These are phyloP conservation scores for Hephaestus fuliginosus DNA, from an alignment of 2,797 vertebrate species.

Conservation along the genomic window DNA sequence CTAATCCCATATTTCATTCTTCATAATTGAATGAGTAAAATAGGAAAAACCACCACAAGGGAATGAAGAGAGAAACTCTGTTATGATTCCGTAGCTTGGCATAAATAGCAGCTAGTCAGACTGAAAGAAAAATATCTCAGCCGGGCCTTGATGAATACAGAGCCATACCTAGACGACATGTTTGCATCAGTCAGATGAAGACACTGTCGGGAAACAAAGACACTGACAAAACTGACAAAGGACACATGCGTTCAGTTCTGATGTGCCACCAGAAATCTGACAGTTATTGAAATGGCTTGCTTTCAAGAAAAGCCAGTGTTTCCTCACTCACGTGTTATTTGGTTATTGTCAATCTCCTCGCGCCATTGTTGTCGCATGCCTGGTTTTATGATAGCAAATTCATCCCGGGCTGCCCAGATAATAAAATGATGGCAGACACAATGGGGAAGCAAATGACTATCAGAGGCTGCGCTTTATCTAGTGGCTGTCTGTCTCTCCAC, in stretches of 20 bases:
- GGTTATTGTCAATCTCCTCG: slow-evolving; percentile 68
- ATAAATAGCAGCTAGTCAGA: slow-evolving; percentile 32
- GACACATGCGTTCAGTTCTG: slow-evolving; percentile 62
- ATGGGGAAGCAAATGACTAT: slow-evolving; percentile 61
- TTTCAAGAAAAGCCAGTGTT: slow-evolving; percentile 67
- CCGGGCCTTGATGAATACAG: slow-evolving; percentile 49
- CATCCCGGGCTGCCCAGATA: slow-evolving; percentile 54
- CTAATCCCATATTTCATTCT: slow-evolving; percentile 51
- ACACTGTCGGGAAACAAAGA: slow-evolving; percentile 73
- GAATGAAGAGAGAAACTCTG: slow-evolving; percentile 29
- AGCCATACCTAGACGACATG: slow-evolving; percentile 60
- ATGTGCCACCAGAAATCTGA: slow-evolving; percentile 72
- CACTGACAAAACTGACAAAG: slow-evolving; percentile 71
- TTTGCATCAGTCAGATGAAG: slow-evolving; percentile 77
- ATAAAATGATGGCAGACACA: slow-evolving; percentile 64
- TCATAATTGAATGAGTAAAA: slow-evolving; percentile 63
- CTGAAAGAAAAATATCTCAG: slow-evolving; percentile 48
- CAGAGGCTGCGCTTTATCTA: slow-evolving; percentile 34
- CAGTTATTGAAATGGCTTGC: slow-evolving; percentile 78
- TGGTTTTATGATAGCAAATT: slow-evolving; percentile 63
- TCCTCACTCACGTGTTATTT: slow-evolving; percentile 61
- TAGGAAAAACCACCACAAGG: slow-evolving; percentile 38
- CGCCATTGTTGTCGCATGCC: slow-evolving; percentile 48
- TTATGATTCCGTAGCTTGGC: slow-evolving; percentile 37
- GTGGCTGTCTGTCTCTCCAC: not conserved